These are phyloP conservation scores for Intellagama lesueurii DNA, from an alignment of 2,797 vertebrate genomes.

Conservation along the genomic window DNA sequence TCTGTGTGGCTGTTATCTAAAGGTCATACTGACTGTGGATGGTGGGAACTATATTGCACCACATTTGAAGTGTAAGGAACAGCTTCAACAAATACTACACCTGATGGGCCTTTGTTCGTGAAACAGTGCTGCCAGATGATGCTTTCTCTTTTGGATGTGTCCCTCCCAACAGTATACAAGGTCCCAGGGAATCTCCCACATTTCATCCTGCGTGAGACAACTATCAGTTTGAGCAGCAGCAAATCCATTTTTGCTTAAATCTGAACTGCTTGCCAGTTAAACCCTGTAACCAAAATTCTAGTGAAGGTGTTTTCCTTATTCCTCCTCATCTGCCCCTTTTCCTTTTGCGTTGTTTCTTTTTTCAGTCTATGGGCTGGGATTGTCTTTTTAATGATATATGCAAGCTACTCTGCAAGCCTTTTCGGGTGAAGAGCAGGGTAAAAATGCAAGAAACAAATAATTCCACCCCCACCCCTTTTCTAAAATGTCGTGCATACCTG, in stretches of 20 bases:
- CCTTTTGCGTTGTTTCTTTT: neutral
- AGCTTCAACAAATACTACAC: neutral
- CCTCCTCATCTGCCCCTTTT: neutral
- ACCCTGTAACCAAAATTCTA: neutral
- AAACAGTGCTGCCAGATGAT: neutral
- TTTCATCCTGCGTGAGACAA: neutral
- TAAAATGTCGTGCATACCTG: constrained; percentile 75
- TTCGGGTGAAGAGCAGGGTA: neutral
- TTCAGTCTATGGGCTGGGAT: neutral
- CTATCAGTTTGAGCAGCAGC: too few species aligned
- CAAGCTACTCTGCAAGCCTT: neutral
- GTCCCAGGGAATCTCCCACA: too few species aligned
- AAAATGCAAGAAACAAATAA: neutral
- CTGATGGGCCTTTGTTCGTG: neutral
- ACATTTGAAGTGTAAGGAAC: too few species aligned
- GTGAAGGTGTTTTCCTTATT: neutral
- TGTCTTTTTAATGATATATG: neutral
- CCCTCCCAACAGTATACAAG: neutral
- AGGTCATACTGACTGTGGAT: too few species aligned
- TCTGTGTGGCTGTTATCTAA: too few species aligned
- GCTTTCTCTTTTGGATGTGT: too few species aligned
- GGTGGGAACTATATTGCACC: too few species aligned
- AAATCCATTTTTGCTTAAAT: too few species aligned
- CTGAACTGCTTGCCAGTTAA: neutral
- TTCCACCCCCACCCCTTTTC: neutral